Base-by-base conservation (phyloP, 2,888 invertebrate species). In the Orthosia gracilis region DNA sequence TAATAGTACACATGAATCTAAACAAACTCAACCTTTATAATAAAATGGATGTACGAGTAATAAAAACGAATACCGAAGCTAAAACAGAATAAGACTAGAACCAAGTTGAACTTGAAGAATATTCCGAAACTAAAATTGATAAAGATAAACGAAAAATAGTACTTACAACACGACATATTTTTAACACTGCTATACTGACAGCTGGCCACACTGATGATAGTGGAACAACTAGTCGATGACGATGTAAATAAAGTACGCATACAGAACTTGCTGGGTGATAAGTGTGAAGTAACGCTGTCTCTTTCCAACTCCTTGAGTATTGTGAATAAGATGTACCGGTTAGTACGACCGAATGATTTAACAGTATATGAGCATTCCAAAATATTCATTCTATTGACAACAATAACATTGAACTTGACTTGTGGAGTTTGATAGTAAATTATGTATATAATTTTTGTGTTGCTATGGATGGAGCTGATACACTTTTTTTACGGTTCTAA, bases 121-220 rank as follows among this genome's bases (percentile, higher is more conserved):
- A 64, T 23, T 45, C 55, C 4, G 17, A 26, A 18, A 21, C 15
- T 2, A 45, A 57, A 13, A 50, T 17, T 9, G 15, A 45, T 21
- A 50, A 21, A 55, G 12, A 55, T 13, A 0, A 54, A 45, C 26
- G 67, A 23, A 63, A 70, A 50, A 59, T 26, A 73, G 58, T 86
- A 94, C 94, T 94, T 82, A 94, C 94, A 94, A 82, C 94, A 94
- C 76, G 94, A 87, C 94, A 94, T 94, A 23, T 59, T 76, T 78
- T 64, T 26, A 78, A 74, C 80, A 74, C 65, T 59, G 63, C 52
- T 71, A 59, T 73, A 76, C 72, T 74, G 76, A 66, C 87, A 61
- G 70, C 78, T 79, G 65, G 70, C 62, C 66, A 65, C 82, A 71
- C 66, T 69, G 72, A 67, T 55, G 72, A 69, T 68, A 73, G 21